phyloP scores from a whole-genome alignment of 2,113 vertebrate genomes.

The Pyxicephalus adspersus region DNA sequence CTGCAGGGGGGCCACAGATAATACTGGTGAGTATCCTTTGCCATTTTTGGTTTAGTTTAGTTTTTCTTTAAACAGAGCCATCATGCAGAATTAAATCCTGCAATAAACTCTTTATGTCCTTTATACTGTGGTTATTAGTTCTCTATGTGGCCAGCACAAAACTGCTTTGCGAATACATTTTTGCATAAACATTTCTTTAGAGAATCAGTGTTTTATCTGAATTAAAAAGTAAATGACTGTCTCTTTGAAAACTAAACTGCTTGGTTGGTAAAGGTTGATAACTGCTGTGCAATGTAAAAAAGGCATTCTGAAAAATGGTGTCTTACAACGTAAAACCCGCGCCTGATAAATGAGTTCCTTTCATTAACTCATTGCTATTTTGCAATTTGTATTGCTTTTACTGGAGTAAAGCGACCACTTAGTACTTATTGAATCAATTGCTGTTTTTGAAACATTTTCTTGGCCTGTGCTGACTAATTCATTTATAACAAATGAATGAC shows the following conservation, averaged over 20 bases:
- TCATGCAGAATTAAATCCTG: not conserved
- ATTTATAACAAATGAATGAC: not conserved
- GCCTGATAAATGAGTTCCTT: not conserved
- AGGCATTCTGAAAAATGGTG: slow-evolving; percentile 3
- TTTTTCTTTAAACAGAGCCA: not conserved
- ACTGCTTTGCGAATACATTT: not conserved
- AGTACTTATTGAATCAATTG: slow-evolving; percentile 8
- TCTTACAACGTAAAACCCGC: not conserved
- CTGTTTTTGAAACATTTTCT: slow-evolving; percentile 8
- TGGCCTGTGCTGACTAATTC: not conserved
- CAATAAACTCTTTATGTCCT: slow-evolving; percentile 6
- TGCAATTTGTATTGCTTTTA: not conserved
- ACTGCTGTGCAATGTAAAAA: slow-evolving; percentile 19
- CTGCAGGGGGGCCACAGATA: no score
- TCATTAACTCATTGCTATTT: slow-evolving; percentile 19
- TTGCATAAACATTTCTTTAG: slow-evolving; percentile 9
- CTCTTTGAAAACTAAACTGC: not conserved
- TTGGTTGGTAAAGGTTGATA: not conserved
- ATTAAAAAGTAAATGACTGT: slow-evolving; percentile 20
- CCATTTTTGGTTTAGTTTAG: no score
- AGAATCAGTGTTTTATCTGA: not conserved
- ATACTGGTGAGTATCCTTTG: no score
- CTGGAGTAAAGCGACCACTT: not conserved
- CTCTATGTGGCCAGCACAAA: not conserved
- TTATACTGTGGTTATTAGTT: not conserved